Base-by-base conservation (phyloP, 2,797 vertebrate genomes). In the Bradypodion ventrale region DNA sequence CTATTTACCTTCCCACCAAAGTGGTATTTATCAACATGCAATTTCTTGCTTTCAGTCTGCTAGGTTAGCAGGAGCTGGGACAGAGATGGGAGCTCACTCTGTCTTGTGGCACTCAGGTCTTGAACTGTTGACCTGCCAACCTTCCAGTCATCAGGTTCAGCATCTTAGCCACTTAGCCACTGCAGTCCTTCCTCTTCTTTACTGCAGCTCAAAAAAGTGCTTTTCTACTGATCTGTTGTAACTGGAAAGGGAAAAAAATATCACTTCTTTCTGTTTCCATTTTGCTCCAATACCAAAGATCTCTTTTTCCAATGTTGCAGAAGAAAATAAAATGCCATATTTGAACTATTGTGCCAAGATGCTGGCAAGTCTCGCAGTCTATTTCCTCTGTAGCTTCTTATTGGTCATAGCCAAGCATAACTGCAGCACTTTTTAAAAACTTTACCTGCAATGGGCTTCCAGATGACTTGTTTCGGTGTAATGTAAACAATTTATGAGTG, bases 401-500 rank as follows among this genome's bases (percentile, higher is more conserved):
- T 88, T 83, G 59, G 87, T 82, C 4, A 52, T 77, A 83, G 83
- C 77, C 86, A 85, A 81, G 69, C 15, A 81, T 85, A 90, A 83
- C 13, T 86, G 13, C 32, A 42, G 13, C 42, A 32, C 66, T 83
- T 87, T 87, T 80, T 88, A 65, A 9, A 1, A 78, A 2, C 40
- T 80, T 76, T 96, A 97, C 96, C 96, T 96, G 95, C 82, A 96
- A 91, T 49, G 96, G 95, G 90, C 94, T 96, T 77, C 88, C 60
- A 85, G 96, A 92, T 88, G 93, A 97, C 96, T 97, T 98, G 96
- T 95, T 97, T 94, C 95, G 97, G 90, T 97, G 95, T 75, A 96
- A 93, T 80, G 97, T 95, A 94, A 97, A 97, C 66, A 93, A 89
- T 96, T 97, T 99, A 87, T 96, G 94, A 92, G 97, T 97, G 92